These are phyloP conservation scores for Ligdia adustata DNA, from an alignment of 2,888 invertebrate species.

Conservation along the genomic window DNA sequence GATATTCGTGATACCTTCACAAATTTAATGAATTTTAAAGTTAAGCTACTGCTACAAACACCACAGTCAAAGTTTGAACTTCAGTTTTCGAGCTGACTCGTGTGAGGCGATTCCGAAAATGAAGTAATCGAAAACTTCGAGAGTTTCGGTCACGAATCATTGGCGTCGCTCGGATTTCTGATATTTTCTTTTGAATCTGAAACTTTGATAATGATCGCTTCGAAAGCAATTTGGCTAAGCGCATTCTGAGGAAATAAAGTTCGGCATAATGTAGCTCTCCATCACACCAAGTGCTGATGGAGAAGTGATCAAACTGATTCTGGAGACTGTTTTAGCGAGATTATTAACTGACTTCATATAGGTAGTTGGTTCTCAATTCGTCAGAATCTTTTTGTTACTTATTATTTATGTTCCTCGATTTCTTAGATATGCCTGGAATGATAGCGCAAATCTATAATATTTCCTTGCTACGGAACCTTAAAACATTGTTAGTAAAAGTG, in stretches of 20 bases:
- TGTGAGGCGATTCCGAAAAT: conserved; percentile 52
- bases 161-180: conserved; percentile 41
- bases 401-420: too few species aligned
- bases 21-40: too few species aligned
- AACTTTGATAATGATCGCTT: conserved; percentile 24
- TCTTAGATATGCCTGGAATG: too few species aligned
- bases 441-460: too few species aligned
- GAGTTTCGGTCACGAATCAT: conserved; percentile 49
- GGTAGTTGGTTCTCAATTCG: too few species aligned
- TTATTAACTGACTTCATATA: too few species aligned
- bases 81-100: conserved; percentile 43
- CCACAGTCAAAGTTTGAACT: conserved; percentile 18
- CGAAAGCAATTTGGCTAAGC: conserved; percentile 17
- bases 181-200: conserved; percentile 40
- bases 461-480: too few species aligned
- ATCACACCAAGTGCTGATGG: background rate
- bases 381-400: too few species aligned
- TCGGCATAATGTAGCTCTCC: conserved; percentile 4
- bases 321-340: too few species aligned
- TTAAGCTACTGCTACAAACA: conserved; percentile 2
- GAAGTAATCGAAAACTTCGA: conserved; percentile 54
- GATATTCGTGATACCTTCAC: background rate
- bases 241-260: conserved; percentile 7
- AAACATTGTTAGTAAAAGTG: too few species aligned
- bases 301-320: too few species aligned